A percentile compares a stretch with the other conserved stretches of the same genome.
Evolutionary conservation across 2,797 vertebrate genomes (phyloP).

Genomic region (Rachycentron canadum): DNA sequence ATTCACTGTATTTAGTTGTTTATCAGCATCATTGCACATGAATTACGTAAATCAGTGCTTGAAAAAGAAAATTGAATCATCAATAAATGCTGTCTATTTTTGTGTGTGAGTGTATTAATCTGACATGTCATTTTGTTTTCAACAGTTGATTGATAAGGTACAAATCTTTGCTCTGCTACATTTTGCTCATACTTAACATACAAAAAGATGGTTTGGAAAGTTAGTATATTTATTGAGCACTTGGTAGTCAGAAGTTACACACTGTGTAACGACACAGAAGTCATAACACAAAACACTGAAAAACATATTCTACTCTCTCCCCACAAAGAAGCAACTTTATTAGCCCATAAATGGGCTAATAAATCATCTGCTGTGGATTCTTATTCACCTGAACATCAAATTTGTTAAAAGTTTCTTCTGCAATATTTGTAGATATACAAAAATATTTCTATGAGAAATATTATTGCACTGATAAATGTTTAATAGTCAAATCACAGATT

Average conservation of each 20-base stretch:
- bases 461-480: constrained; percentile 6
- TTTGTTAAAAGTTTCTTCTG: background rate
- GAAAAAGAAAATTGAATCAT: too few relatives aligned
- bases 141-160: background rate
- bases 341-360: background rate
- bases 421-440: background rate
- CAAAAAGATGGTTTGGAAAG: constrained; percentile 2
- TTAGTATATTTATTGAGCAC: constrained; percentile 36
- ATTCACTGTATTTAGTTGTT: too few relatives aligned
- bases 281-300: background rate
- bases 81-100: too few relatives aligned
- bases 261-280: constrained; percentile 26
- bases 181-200: background rate
- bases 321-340: background rate
- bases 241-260: constrained; percentile 2
- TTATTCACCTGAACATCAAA: background rate
- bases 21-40: too few relatives aligned
- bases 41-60: too few relatives aligned
- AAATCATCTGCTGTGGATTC: background rate
- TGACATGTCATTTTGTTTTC: background rate
- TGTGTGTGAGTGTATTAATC: background rate
- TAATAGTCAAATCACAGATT: background rate
- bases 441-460: constrained; percentile 1
- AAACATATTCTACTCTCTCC: constrained; percentile 4
- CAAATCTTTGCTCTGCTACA: background rate